Percentiles rank a stretch among this genome's conserved stretches.
phyloP scores from a whole-genome alignment of 2,888 invertebrate genomes.

The Rutpela maculata region DNA sequence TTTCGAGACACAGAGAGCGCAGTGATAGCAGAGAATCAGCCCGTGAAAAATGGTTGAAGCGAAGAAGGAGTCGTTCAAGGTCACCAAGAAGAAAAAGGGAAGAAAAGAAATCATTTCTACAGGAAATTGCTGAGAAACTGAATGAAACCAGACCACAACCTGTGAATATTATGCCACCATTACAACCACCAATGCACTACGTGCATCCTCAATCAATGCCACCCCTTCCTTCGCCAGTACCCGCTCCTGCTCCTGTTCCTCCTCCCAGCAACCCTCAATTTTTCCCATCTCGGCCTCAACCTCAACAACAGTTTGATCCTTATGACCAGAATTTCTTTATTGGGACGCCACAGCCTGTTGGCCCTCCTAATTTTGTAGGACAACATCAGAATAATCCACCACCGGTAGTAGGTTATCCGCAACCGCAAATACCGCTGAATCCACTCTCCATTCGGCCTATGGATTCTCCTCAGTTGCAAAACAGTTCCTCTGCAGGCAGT shows the following conservation, averaged over 20 bases:
- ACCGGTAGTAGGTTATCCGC: not conserved
- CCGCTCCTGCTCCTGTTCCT: conserved; percentile 57
- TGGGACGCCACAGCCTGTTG: conserved; percentile 50
- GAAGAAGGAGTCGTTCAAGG: conserved; percentile 47
- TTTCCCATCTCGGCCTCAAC: conserved; percentile 20
- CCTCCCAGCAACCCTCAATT: conserved; percentile 42
- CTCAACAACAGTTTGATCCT: conserved; percentile 52
- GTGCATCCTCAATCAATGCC: conserved; percentile 11
- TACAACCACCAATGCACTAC: conserved; percentile 19
- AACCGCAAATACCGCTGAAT: conserved; percentile 9
- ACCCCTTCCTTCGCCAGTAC: not conserved
- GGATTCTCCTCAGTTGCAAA: not conserved
- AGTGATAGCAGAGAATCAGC: conserved; percentile 19
- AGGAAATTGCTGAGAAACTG: conserved; percentile 70
- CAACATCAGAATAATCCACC: conserved; percentile 14
- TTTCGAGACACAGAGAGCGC: not conserved
- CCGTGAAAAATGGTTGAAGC: conserved; percentile 27
- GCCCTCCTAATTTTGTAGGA: not conserved
- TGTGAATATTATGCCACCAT: conserved; percentile 22
- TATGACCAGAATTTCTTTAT: conserved; percentile 70
- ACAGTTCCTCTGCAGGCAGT: not conserved
- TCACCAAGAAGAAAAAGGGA: conserved; percentile 47
- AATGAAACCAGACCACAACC: conserved; percentile 54
- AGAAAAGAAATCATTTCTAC: conserved; percentile 67
- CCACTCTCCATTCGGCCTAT: conserved; percentile 11